Evolutionary conservation across 1,140 invertebrate species (phyloP).

Genomic region (Araneus ventricosus): DNA sequence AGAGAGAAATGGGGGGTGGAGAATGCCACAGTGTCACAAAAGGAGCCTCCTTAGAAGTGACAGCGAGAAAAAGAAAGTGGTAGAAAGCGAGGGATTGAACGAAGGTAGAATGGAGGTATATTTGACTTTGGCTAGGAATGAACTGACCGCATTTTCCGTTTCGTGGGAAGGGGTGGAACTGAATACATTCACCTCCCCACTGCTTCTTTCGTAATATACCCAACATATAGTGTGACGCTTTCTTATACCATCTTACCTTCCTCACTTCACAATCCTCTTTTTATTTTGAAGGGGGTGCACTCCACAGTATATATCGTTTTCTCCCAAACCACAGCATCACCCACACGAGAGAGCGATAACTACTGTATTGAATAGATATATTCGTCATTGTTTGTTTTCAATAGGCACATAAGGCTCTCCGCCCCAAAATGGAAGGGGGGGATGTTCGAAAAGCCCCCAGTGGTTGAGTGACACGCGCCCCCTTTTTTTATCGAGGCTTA

Average conservation of each 20-base stretch:
- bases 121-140: conserved; percentile 38
- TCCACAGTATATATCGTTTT: conserved; percentile 4
- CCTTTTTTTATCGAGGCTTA: conserved; percentile 13
- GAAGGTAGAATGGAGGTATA: conserved; percentile 25
- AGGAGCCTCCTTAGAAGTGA: conserved; percentile 46
- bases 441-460: background rate
- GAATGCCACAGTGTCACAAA: conserved; percentile 52
- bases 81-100: background rate
- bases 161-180: background rate
- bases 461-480: conserved; percentile 49
- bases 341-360: conserved; percentile 40
- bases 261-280: background rate
- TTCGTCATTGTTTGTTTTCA: conserved; percentile 72
- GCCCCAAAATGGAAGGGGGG: background rate
- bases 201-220: background rate
- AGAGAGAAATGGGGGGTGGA: background rate
- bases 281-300: background rate
- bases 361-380: conserved; percentile 62
- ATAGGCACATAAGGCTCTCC: conserved; percentile 33
- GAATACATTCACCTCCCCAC: background rate
- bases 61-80: conserved; percentile 29
- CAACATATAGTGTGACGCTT: background rate
- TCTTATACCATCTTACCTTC: background rate
- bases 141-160: conserved; percentile 63
- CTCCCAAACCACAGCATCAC: background rate